Evolutionary conservation across 2,113 vertebrate genomes (phyloP).

Genomic region (Zingel zingel): DNA sequence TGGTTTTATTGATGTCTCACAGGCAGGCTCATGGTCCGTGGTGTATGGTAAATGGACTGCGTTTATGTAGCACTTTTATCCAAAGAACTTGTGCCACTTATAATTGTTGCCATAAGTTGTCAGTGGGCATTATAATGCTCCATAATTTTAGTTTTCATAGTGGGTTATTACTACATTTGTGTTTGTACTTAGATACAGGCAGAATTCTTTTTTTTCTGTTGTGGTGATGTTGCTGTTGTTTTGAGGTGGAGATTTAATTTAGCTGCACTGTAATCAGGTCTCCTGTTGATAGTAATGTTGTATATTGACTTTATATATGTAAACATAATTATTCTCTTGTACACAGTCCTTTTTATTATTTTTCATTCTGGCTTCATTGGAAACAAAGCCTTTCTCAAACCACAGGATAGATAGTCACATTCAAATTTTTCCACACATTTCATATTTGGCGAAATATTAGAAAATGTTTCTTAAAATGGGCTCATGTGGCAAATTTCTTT

Average conservation of each 20-base stretch:
- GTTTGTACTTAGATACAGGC: slow-evolving; percentile 15
- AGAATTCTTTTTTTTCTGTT: slow-evolving; percentile 9
- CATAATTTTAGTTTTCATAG: slow-evolving; percentile 10
- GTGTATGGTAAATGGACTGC: neutral
- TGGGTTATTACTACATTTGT: slow-evolving; percentile 3
- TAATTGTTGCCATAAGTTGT: neutral
- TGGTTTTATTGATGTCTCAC: no score
- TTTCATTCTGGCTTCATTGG: neutral
- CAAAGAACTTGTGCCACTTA: no score
- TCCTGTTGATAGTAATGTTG: slow-evolving; percentile 21
- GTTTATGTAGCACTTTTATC: neutral
- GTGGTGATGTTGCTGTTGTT: slow-evolving; percentile 8
- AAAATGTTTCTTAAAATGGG: neutral
- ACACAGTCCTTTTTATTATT: slow-evolving; percentile 1
- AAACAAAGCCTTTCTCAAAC: slow-evolving; percentile 4
- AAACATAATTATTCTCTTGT: slow-evolving; percentile 3
- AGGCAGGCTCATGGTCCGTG: neutral
- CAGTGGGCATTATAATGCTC: neutral
- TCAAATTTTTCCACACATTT: neutral
- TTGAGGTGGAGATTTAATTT: neutral
- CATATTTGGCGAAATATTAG: neutral
- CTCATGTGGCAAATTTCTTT: neutral
- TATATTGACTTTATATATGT: slow-evolving; percentile 7
- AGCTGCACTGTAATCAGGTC: neutral
- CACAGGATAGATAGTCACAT: neutral